Base-by-base conservation (phyloP, 2,797 vertebrate genomes). In the Gymnothorax reevesii region DNA sequence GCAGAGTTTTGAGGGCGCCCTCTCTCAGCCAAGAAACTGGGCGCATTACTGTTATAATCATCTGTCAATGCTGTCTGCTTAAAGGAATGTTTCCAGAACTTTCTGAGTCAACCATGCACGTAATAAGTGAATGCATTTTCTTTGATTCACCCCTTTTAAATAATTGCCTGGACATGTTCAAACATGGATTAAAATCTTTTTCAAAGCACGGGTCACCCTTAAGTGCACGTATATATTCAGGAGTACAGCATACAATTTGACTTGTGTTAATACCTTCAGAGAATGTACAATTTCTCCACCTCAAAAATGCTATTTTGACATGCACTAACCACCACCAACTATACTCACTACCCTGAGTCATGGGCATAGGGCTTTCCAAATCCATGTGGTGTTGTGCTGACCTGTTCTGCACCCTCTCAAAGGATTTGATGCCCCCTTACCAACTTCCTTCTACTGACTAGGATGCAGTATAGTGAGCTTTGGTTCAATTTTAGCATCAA, bases 401-500 rank as follows among this genome's bases (percentile, higher is more conserved):
- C 85, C 85, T 86, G 57, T 73, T 79, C 52, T 8, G 20, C 57
- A 22, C 62, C 55, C 42, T 69, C 75, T 25, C 69, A 73, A 85
- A 55, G 71, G 54, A 55, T 42, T 57, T 33, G 84, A 59, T 54
- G 54, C 25, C n/a, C 52, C 15, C 60, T 33, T 13, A 55, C 66
- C 33, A 77, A 7, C 10, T 20, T 54, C 73, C 75, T 25, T 60
- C 57, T 7, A 57, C 66, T 75, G 55, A 49, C 69, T 60, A 71
- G 84, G 69, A 62, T 55, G 57, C 62, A 49, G 59, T 80, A n/a
- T 25, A 7, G 8, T 80, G 17, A 54, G 22, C 17, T 80, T 86
- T 86, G 60, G 73, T 52, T 27, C 57, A 79, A 77, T 66, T 77
- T 77, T 80, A 55, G 83, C 83, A 69, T 84, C 84, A 85, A 87